Evolutionary conservation across 2,113 vertebrate genomes (phyloP).

Genomic region (Strigops habroptila): DNA sequence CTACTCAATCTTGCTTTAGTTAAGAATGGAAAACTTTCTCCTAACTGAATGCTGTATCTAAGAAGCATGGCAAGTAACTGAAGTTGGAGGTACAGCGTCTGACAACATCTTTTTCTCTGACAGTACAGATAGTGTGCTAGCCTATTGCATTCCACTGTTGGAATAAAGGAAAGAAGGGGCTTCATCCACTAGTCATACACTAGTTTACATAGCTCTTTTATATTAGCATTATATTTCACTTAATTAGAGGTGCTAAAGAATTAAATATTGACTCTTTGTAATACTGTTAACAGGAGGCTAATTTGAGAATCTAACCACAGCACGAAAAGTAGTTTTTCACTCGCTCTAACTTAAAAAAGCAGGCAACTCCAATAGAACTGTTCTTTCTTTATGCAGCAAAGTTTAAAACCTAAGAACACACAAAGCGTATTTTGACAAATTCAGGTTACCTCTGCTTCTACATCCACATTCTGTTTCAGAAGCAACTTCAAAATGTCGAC

Average conservation of each 20-base stretch:
- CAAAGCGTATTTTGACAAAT: neutral
- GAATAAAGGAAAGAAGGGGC: neutral
- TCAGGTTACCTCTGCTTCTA: slow-evolving; percentile 92
- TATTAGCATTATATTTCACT: neutral
- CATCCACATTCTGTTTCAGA: slow-evolving; percentile 95
- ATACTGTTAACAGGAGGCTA: neutral
- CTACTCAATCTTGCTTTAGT: neutral
- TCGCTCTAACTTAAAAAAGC: neutral
- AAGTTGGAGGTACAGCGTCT: neutral
- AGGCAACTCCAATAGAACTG: neutral
- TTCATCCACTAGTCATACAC: neutral
- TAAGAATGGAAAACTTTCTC: neutral
- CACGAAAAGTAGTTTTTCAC: neutral
- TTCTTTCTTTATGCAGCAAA: neutral
- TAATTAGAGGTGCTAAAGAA: neutral
- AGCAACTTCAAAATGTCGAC: slow-evolving; percentile 97
- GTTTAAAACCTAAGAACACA: neutral
- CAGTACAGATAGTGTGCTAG: neutral
- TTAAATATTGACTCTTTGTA: neutral
- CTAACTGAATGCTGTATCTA: neutral
- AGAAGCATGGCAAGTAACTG: neutral
- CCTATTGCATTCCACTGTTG: neutral
- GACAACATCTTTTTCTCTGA: neutral
- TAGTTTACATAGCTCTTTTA: neutral
- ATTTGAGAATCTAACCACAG: neutral